A percentile compares a stretch with the other conserved stretches of the same genome.
Conservation (phyloP, 2,113 vertebrate species). For the Ia io region DNA sequence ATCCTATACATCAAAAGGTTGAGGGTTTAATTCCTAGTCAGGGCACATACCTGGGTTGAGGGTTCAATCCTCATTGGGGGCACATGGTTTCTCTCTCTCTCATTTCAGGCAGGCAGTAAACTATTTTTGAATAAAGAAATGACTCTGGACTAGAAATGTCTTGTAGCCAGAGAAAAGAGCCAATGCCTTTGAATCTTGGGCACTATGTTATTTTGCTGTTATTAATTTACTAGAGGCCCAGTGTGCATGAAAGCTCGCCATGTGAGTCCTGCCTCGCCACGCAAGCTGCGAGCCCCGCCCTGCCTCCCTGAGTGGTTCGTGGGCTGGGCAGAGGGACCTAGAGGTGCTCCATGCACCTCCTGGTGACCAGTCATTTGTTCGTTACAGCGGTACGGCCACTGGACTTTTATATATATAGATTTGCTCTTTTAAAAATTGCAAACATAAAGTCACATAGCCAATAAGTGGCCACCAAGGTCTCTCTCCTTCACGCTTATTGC, state of each 20-base stretch:
- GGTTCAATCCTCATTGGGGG: not conserved
- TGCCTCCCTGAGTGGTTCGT: rapidly evolving
- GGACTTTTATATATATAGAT: not conserved
- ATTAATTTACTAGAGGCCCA: not conserved
- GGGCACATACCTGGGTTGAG: not conserved
- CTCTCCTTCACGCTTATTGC: not conserved
- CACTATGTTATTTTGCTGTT: not conserved
- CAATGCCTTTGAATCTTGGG: not conserved
- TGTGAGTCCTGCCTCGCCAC: no score
- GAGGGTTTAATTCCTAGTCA: not conserved
- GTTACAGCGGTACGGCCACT: no score
- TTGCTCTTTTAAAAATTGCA: not conserved
- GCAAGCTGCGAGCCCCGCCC: no score
- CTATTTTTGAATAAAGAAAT: not conserved
- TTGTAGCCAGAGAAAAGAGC: not conserved
- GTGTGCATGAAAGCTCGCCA: no score
- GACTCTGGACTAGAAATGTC: not conserved
- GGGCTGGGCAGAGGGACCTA: rapidly evolving
- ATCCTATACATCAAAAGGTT: not conserved
- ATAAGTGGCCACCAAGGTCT: not conserved
- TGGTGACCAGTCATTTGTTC: no score
- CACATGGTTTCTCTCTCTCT: not conserved
- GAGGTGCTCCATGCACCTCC: no score
- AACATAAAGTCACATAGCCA: not conserved
- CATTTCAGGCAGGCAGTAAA: not conserved